Conservation (phyloP, 2,797 vertebrate species). For the Aeoliscus strigatus region DNA sequence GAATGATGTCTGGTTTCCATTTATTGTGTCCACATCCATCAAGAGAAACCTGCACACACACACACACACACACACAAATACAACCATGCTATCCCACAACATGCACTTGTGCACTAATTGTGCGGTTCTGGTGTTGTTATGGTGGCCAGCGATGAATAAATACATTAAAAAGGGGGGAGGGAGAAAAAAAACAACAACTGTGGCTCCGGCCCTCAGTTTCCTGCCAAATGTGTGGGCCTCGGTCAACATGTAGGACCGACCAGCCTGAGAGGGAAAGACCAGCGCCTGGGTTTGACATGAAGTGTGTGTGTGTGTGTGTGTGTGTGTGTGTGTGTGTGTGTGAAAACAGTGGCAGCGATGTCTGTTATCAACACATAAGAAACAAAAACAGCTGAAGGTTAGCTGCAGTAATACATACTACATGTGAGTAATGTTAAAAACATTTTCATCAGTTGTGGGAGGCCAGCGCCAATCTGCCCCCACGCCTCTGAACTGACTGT, state of each 20-base stretch:
- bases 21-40: too few species aligned
- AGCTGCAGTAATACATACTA: too few species aligned
- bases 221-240: constrained; percentile 42
- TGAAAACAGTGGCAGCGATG: not conserved
- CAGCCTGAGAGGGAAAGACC: constrained; percentile 23
- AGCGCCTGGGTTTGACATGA: constrained; percentile 8
- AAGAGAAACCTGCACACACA: too few species aligned
- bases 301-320: constrained; percentile 3
- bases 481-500: too few species aligned
- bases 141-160: constrained; percentile 29
- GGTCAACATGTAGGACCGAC: constrained; percentile 49
- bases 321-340: constrained; percentile 2
- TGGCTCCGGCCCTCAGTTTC: constrained; percentile 29
- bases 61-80: constrained; percentile 10
- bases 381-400: too few species aligned
- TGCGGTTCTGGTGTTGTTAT: constrained; percentile 35
- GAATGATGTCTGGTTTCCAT: too few species aligned
- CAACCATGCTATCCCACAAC: constrained; percentile 22
- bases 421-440: too few species aligned
- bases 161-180: constrained; percentile 5
- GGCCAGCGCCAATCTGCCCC: too few species aligned
- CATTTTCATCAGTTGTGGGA: too few species aligned
- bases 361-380: not conserved
- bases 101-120: constrained; percentile 37
- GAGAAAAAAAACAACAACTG: constrained; percentile 37